Percentiles rank a stretch among this genome's conserved stretches.
These are phyloP conservation scores for Spinibarbus caldwelli DNA, from an alignment of 2,797 vertebrate species.

Conservation along the genomic window DNA sequence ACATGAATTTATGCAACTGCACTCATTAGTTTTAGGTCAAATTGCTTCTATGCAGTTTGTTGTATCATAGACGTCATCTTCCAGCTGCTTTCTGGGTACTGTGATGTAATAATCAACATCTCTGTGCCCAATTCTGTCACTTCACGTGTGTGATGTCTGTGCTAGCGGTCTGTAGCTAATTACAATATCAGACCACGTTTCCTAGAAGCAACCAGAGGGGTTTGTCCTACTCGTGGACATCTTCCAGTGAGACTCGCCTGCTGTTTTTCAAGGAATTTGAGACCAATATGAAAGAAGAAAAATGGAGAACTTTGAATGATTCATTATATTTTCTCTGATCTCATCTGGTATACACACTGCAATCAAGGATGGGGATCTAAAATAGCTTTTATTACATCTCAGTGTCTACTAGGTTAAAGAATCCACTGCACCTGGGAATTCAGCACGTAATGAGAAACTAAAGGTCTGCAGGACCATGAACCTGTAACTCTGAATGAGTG, in stretches of 20 bases:
- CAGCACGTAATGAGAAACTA: neutral
- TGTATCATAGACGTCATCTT: neutral
- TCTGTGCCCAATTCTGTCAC: neutral
- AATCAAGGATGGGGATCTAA: neutral
- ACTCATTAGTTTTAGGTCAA: neutral
- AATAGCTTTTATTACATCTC: neutral
- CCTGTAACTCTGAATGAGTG: neutral
- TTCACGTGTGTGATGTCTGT: neutral
- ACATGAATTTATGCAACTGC: neutral
- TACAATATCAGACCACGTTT: slow-evolving; percentile 47
- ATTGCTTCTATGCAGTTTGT: neutral
- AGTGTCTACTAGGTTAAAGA: neutral
- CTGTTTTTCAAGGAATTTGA: slow-evolving; percentile 49
- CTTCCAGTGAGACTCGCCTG: slow-evolving; percentile 30
- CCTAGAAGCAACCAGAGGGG: slow-evolving; percentile 40
- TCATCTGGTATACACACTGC: neutral
- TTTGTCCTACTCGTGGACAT: slow-evolving; percentile 26
- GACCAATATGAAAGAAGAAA: slow-evolving; percentile 15
- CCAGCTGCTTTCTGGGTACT: slow-evolving; percentile 9
- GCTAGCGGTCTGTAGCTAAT: slow-evolving; percentile 32
- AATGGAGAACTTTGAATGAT: slow-evolving; percentile 13
- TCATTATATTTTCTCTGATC: slow-evolving; percentile 23
- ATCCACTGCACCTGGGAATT: neutral
- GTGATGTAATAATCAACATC: slow-evolving; percentile 38
- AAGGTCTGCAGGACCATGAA: neutral